Conservation (phyloP, 2,888 invertebrate species). For the Yponomeuta cagnagella region DNA sequence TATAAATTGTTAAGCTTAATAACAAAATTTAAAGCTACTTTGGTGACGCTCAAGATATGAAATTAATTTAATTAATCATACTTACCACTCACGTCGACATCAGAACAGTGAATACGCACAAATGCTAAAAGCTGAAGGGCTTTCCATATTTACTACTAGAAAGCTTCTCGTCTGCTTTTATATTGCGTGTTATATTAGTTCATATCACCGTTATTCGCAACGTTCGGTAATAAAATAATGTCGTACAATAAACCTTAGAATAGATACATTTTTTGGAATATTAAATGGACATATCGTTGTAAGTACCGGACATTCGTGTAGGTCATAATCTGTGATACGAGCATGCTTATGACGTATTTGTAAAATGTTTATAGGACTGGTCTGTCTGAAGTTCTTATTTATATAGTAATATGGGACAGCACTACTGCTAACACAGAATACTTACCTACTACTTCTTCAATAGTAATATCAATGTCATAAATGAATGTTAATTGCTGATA, state of each 20-base stretch:
- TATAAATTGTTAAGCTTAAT: conserved; percentile 50
- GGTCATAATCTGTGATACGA: conserved; percentile 72
- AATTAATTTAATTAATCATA: conserved; percentile 5
- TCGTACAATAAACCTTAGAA: conserved; percentile 14
- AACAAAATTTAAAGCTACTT: conserved; percentile 38
- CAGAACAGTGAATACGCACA: background rate
- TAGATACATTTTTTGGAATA: conserved; percentile 29
- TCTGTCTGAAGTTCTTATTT: conserved; percentile 10
- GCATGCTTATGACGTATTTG: conserved; percentile 65
- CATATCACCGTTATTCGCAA: conserved; percentile 6
- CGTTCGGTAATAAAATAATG: conserved; percentile 14
- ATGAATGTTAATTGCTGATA: no score
- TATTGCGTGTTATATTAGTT: no score
- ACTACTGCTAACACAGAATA: background rate
- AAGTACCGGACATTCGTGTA: conserved; percentile 51
- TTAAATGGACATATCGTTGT: conserved; percentile 57
- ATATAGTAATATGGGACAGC: background rate
- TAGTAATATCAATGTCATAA: background rate
- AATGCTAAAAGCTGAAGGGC: conserved; percentile 14
- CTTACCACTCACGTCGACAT: background rate
- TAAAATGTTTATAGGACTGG: conserved; percentile 31
- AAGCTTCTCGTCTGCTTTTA: no score
- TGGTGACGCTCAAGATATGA: conserved; percentile 38
- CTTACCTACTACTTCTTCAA: background rate
- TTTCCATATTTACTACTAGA: background rate